Base-by-base conservation (phyloP, 2,888 invertebrate species). In the Protophormia terraenovae region DNA sequence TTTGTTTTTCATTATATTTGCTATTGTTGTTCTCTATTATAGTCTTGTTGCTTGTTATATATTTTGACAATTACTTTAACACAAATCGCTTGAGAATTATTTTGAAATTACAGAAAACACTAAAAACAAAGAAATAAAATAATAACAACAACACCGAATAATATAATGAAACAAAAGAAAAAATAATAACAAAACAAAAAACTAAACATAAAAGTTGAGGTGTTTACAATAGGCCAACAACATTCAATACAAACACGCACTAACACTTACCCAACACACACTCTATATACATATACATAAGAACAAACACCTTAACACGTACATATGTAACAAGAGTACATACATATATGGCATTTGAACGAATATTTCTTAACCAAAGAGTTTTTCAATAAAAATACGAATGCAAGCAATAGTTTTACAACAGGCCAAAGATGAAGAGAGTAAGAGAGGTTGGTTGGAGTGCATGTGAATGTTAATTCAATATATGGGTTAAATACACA, bases 401-500 rank as follows among this genome's bases (percentile, higher is more conserved):
- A 64, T 24, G 41, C 38, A 62, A 60, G 69, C 69, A 69, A 69
- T 38, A 60, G 50, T 62, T 47, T 58, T 32, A 35, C 5, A 5
- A 47, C 16, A 14, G 7, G 22, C 5, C 1, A 14, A 2, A 29
- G 50, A 8, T n/a, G 24, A 7, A 6, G 12, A 1, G 45, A 8
- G 6, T 6, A 62, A 10, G 10, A 38, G 29, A 16, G 14, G 16
- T 22, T 6, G 4, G 19, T 14, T 14, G 14, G 27, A 41, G 24
- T 32, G 35, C 22, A 67, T 60, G 19, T 67, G 50, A 38, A 66
- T 66, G 62, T 67, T 66, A 73, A 83, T 73, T 67, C 50, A 69
- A 62, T 75, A 82, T 76, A 69, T 82, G 75, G 81, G 81, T 82
- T 69, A 76, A 82, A 75, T 81, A 75, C 53, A 76, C 41, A 60